Evolutionary conservation across 2,113 vertebrate genomes (phyloP), one percentile per base, ranked within the genome.

Genomic region (Chaenocephalus aceratus): DNA sequence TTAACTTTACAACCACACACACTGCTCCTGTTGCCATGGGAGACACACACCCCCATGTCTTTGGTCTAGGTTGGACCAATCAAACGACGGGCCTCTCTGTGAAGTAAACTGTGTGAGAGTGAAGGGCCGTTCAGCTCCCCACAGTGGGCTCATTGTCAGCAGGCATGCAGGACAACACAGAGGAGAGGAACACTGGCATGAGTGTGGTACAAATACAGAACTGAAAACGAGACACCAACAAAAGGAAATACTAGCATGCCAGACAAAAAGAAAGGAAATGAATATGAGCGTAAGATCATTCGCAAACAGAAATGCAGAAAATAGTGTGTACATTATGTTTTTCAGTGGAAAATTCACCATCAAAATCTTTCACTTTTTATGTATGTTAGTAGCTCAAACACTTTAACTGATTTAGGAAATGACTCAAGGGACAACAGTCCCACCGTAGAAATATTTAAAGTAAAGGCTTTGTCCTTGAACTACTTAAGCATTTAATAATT

Each of bases 71-170:
- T 66, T 79, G 53, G 59, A 62, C 86, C 83, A 89, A 89, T 90
- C 77, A 82, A 34, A 80, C 2, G 0, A 79, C 56, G 73, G 75
- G 73, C 63, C 75, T 75, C 14, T 85, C 63, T 16, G 53, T 61
- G 63, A 80, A 52, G 67, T 75, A 56, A 88, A 85, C 67, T 79
- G 75, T 82, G 86, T 71, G 80, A 90, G 58, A 74, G 71, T 48
- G 84, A 75, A 79, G 82, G 67, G 46, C 34, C 70, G 66, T 51
- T 89, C 36, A 67, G 62, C 58, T 71, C 62, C 71, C 85, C 18
- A 92, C 90, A 93, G 82, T 89, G 81, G 85, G 74, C 54, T 75
- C 83, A 85, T 87, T 93, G 92, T 93, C 82, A 84, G 74, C 82
- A 88, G 79, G 86, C 80, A 83, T 67, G 80, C 12, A 59, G 51